Evolutionary conservation across 2,888 invertebrate species (phyloP).

Genomic region (Ennomos fuscantarius): DNA sequence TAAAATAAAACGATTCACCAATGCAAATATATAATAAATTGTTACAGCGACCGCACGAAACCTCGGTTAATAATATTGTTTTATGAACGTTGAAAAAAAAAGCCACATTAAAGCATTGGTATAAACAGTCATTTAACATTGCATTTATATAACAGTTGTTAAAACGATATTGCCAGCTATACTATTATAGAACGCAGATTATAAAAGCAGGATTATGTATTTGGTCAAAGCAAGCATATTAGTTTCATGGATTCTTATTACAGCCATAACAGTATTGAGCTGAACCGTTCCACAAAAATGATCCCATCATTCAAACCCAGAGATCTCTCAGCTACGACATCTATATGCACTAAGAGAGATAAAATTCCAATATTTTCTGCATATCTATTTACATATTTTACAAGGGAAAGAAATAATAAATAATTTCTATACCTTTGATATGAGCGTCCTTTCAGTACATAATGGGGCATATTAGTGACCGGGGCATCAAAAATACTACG

Average conservation of each 20-base stretch:
- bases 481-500: slow-evolving; percentile 2
- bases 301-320: slow-evolving; percentile 45
- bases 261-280: not conserved
- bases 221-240: slow-evolving; percentile 12
- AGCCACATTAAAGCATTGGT: too few species aligned
- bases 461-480: slow-evolving; percentile 4
- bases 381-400: slow-evolving; percentile 82
- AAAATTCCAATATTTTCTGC: slow-evolving; percentile 63
- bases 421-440: slow-evolving; percentile 80
- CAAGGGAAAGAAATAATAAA: slow-evolving; percentile 78
- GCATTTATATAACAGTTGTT: too few species aligned
- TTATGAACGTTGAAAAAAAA: too few species aligned
- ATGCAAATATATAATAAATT: too few species aligned
- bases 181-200: too few species aligned
- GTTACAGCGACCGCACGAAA: too few species aligned
- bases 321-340: slow-evolving; percentile 62
- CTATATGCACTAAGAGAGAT: slow-evolving; percentile 67
- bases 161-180: too few species aligned
- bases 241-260: slow-evolving; percentile 3
- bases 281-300: not conserved
- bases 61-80: too few species aligned
- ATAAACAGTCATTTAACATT: too few species aligned
- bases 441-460: slow-evolving; percentile 74
- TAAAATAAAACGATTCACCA: too few species aligned
- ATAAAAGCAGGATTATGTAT: not conserved